Evolutionary conservation across 2,113 vertebrate species (phyloP).

Genomic region (Poeciliopsis occidentalis): DNA sequence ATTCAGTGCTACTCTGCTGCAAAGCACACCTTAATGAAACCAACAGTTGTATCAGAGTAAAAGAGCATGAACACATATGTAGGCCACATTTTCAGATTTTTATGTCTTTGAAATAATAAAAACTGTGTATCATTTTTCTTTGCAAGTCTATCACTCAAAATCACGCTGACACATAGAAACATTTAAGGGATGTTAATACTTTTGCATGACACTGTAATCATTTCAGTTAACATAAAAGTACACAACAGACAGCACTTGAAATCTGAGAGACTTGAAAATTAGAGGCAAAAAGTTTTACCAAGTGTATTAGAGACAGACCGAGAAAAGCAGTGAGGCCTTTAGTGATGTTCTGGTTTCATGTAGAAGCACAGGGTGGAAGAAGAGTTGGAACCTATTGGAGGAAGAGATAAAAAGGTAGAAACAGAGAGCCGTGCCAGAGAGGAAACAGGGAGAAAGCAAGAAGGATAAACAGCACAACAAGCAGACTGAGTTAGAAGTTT

Average conservation of each 20-base stretch:
- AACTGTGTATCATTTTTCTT: background rate
- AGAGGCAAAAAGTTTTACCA: slow-evolving; percentile 89
- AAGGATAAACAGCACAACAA: slow-evolving; percentile 56
- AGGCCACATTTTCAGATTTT: too few species aligned
- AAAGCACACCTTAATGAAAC: too few species aligned
- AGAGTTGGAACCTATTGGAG: slow-evolving; percentile 98
- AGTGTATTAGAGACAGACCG: slow-evolving; percentile 97
- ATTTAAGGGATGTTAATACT: background rate
- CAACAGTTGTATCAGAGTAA: too few species aligned
- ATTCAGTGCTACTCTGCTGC: too few species aligned
- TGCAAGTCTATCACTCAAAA: background rate
- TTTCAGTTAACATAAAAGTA: background rate
- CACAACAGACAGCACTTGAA: slow-evolving; percentile 31
- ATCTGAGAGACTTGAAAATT: slow-evolving; percentile 45
- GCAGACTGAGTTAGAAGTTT: slow-evolving; percentile 40
- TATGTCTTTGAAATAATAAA: too few species aligned
- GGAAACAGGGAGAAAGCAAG: slow-evolving; percentile 64
- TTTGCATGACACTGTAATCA: background rate
- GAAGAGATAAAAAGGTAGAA: slow-evolving; percentile 86
- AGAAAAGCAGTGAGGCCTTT: slow-evolving; percentile 99
- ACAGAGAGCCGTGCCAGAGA: slow-evolving; percentile 72
- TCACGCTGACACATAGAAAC: background rate
- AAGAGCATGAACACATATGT: background rate
- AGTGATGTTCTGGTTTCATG: slow-evolving; percentile 99
- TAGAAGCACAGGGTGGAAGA: slow-evolving; percentile 97